Percentiles rank a stretch among this genome's conserved stretches.
Conservation (phyloP, 1,140 invertebrate genomes). For the Nasonia longicornis region DNA sequence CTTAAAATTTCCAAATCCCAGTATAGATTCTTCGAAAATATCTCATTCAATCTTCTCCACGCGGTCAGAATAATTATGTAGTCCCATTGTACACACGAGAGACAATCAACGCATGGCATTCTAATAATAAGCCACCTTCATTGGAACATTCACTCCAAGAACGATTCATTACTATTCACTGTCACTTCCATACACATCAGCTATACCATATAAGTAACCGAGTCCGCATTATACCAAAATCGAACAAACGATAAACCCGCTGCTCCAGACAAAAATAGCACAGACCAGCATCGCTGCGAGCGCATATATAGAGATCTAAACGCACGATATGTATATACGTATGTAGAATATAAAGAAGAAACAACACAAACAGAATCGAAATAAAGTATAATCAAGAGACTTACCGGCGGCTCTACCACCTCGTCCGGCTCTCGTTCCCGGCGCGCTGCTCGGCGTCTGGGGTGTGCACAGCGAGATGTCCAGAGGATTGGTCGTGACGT, state of each 20-base stretch:
- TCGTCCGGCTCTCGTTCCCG: not conserved
- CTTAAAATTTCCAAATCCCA: too few relatives aligned
- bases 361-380: not conserved
- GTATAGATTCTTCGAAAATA: too few relatives aligned
- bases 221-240: not conserved
- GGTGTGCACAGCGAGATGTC: constrained; percentile 65
- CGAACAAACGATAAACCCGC: not conserved
- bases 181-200: too few relatives aligned
- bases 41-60: too few relatives aligned
- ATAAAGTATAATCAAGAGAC: not conserved
- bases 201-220: not conserved
- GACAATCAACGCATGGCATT: too few relatives aligned
- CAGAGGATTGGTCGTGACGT: constrained; percentile 75
- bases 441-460: not conserved
- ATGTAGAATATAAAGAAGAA: not conserved
- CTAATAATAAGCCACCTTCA: not conserved
- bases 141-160: not conserved
- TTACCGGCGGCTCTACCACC: constrained; percentile 21
- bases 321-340: too few relatives aligned
- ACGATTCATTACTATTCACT: too few relatives aligned
- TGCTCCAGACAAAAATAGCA: not conserved
- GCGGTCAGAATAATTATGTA: too few relatives aligned
- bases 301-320: too few relatives aligned
- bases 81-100: too few relatives aligned
- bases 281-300: too few relatives aligned